Evolutionary conservation across 2,113 vertebrate genomes (phyloP), one percentile per base, ranked within the genome.

Genomic region (Oryzias woworae): DNA sequence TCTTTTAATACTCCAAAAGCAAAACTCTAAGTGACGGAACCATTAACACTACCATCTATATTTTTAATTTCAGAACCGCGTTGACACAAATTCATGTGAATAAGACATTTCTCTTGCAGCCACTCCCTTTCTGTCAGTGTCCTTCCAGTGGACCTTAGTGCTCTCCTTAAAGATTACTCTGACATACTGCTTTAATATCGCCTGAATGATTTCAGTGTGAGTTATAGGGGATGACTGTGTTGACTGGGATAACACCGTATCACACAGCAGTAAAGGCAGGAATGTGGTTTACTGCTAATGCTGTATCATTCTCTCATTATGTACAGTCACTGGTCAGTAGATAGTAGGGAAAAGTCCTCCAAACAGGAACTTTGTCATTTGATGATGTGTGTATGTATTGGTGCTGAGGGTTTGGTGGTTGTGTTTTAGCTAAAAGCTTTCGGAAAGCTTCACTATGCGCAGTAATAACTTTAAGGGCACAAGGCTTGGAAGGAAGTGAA

Each of bases 111-210:
- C 64, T 58, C 48, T 58, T 62, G 70, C 71, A 81, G 86, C 88
- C 85, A 85, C 84, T 87, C 87, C 85, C 81, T 87, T 81, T 64
- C 36, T 68, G 20, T 52, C 22, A 17, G 31, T 17, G 66, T 64
- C 67, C 28, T 51, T 69, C n/a, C 60, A 46, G 53, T 60, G 53
- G 63, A 83, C 62, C 68, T 61, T 3, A 46, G 52, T 62, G 48
- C 50, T 61, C 76, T 73, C 26, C 48, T 36, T 63, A 46, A 46
- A 51, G 55, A 48, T 63, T 3, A 15, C 6, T 23, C 15, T 59
- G 46, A 23, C 50, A 45, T 53, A 46, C 43, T 36, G 60, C 58
- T 79, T 64, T 51, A n/a, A 60, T 46, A 66, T 69, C 18, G 58
- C 50, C 43, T 55, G 53, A 54, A 22, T 17, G 22, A 62, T 66